These are phyloP conservation scores for Meriones psammophilus DNA, from an alignment of 2,797 vertebrate species.

Conservation along the genomic window DNA sequence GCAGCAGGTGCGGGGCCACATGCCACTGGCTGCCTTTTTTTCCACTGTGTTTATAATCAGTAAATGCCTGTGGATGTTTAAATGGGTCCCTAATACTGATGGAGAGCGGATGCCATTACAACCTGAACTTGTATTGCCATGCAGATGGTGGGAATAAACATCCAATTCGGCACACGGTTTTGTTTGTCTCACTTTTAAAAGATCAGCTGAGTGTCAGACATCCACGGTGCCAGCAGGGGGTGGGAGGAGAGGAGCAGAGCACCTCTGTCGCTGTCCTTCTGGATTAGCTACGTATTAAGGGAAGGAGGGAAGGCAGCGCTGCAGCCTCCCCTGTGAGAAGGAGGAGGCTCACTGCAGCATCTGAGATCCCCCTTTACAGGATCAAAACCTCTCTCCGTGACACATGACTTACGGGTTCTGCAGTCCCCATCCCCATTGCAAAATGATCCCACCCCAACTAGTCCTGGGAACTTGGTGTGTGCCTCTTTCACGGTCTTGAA, in stretches of 20 bases:
- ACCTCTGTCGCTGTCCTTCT: neutral
- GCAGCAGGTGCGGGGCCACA: slow-evolving; percentile 84
- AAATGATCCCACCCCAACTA: neutral
- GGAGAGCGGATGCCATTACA: slow-evolving; percentile 79
- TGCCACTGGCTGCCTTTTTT: slow-evolving; percentile 65
- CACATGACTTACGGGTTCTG: neutral
- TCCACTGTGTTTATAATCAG: slow-evolving; percentile 80
- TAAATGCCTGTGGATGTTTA: slow-evolving; percentile 76
- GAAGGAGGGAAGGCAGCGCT: neutral
- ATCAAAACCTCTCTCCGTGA: neutral
- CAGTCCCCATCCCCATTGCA: neutral
- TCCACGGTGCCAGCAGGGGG: neutral
- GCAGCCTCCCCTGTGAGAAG: neutral
- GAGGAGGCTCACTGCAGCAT: neutral
- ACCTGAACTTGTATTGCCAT: slow-evolving; percentile 69
- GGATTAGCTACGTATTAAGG: neutral
- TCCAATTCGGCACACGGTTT: slow-evolving; percentile 58
- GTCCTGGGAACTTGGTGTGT: neutral
- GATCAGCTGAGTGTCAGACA: slow-evolving; percentile 65
- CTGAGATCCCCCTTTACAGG: neutral
- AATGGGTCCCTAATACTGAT: slow-evolving; percentile 79
- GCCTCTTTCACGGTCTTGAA: neutral
- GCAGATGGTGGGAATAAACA: slow-evolving; percentile 86
- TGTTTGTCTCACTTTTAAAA: slow-evolving; percentile 78
- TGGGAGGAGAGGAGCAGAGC: neutral